Evolutionary conservation across 2,888 invertebrate genomes (phyloP).

Genomic region (Dorcus hopei): DNA sequence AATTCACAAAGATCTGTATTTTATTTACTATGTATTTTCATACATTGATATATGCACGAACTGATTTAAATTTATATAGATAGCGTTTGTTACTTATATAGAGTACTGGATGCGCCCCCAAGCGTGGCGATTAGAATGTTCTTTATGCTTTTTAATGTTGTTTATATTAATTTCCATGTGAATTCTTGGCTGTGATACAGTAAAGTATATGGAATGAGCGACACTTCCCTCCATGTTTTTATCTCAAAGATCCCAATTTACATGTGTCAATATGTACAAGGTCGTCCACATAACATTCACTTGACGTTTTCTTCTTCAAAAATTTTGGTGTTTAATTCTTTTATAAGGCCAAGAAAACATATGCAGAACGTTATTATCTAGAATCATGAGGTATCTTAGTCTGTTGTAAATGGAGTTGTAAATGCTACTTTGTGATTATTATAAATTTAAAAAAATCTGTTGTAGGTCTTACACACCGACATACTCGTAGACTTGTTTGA

Average conservation of each 20-base stretch:
- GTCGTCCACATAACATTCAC: no score
- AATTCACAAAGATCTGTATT: slow-evolving; percentile 49
- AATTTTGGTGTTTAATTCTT: no score
- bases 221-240: slow-evolving; percentile 46
- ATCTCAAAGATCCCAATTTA: slow-evolving; percentile 29
- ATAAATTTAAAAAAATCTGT: no score
- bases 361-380: no score
- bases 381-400: no score
- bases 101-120: slow-evolving; percentile 28
- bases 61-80: slow-evolving; percentile 33
- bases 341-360: no score
- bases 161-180: slow-evolving; percentile 46
- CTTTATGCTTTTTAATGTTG: slow-evolving; percentile 40
- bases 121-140: slow-evolving; percentile 26
- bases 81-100: slow-evolving; percentile 41
- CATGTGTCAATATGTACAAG: slow-evolving; percentile 21
- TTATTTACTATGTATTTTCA: slow-evolving; percentile 41
- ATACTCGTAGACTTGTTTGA: no score
- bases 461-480: no score
- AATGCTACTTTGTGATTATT: no score
- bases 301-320: no score
- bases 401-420: no score
- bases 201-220: slow-evolving; percentile 47
- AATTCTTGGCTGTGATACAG: slow-evolving; percentile 53
- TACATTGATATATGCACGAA: slow-evolving; percentile 39